phyloP scores from a whole-genome alignment of 2,888 invertebrate species.

The Periphyllus acericola region DNA sequence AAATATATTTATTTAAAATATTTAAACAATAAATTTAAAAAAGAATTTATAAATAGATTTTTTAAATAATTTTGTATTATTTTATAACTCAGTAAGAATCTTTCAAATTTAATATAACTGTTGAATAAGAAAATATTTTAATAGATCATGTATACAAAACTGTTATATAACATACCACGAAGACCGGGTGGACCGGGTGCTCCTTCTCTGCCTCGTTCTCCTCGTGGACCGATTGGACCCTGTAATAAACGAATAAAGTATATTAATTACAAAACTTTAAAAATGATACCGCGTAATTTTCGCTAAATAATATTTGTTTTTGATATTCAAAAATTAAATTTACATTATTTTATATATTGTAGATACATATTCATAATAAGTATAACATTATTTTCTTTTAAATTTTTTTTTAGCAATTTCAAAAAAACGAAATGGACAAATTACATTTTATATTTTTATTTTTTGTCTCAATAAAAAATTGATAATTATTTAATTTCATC shows the following conservation, averaged over 20 bases:
- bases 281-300: background rate
- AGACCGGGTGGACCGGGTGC: constrained; percentile 84
- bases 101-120: background rate
- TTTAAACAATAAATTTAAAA: background rate
- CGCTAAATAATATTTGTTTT: background rate
- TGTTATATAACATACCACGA: constrained; percentile 70
- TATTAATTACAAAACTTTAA: background rate
- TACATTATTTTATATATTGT: too few relatives aligned
- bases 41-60: background rate
- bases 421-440: too few relatives aligned
- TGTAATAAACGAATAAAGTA: constrained; percentile 66
- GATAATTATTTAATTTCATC: too few relatives aligned
- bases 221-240: constrained; percentile 83
- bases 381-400: too few relatives aligned
- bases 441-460: too few relatives aligned
- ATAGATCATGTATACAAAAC: background rate
- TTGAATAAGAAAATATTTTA: background rate
- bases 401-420: too few relatives aligned
- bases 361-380: too few relatives aligned
- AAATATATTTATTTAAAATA: too few relatives aligned
- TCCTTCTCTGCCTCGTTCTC: constrained; percentile 87
- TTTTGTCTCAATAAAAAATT: too few relatives aligned
- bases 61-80: too few relatives aligned
- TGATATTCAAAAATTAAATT: background rate
- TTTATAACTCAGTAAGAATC: background rate